Evolutionary conservation across 2,113 vertebrate species (phyloP), one percentile per base, ranked within the genome.

Genomic region (Thryonomys swinderianus): DNA sequence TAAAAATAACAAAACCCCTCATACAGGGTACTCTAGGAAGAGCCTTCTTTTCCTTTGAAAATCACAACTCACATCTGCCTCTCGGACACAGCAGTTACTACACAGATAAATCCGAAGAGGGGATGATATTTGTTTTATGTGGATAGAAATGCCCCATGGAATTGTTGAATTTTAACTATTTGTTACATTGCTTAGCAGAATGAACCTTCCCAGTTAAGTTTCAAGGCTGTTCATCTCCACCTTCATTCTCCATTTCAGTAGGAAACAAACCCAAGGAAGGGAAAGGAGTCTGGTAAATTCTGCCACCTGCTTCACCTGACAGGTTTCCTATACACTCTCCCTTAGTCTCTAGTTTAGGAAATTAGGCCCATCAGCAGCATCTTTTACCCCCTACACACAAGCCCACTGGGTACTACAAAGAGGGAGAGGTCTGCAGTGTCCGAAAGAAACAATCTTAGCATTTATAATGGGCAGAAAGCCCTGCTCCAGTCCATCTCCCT

Each of bases 1-100:
- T 64, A 61, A 96, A 96, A 96, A 85, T 85, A 88, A 85, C 20
- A 40, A 48, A 88, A 67, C 85, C 10, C 13, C 16, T 79, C 85
- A 92, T 4, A 79, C n/a, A 91, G 91, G 61, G 84, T 48, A 48
- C 20, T 64, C 17, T n/a, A 73, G 71, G 10, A 80, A 18, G 3
- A 59, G 42, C 32, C 5, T 17, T 57, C 61, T 40, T 16, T 21
- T 42, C 11, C 62, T 17, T 59, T 51, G 79, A n/a, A 51, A 85
- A 94, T 64, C 23, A 67, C 53, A 51, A 37, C 53, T 85, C 59
- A 74, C 30, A 67, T 61, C 40, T 62, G 25, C 34, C 59, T 64
- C 64, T 94, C 57, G 53, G 55, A 84, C 45, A 66, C 32, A 92
- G 57, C 40, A 81, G 17, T 30, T 27, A 40, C 66, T 37, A 64